phyloP scores from a whole-genome alignment of 37 sponge, comb jelly and placozoan species.

The Cladorhizidae sp. region DNA sequence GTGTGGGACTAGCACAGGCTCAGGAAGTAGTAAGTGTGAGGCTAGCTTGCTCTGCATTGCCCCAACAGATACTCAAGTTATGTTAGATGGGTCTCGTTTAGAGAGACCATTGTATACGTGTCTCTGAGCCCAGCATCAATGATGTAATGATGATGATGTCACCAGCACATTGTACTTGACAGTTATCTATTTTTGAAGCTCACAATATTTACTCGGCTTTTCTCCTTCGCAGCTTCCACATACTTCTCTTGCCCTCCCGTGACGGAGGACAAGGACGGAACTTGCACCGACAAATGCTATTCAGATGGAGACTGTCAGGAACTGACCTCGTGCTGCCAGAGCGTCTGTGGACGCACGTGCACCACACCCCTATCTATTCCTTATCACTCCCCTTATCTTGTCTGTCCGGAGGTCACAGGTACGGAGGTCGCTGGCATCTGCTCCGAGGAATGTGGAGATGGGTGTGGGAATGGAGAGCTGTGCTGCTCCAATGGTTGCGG shows the following conservation, averaged over 20 bases:
- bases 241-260: slow-evolving; percentile 26
- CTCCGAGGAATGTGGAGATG: slow-evolving; percentile 17
- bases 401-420: slow-evolving; percentile 26
- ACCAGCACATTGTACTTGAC: too few relatives aligned
- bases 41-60: too few relatives aligned
- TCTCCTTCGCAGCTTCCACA: background rate
- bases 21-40: too few relatives aligned
- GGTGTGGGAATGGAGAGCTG: background rate
- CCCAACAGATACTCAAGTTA: too few relatives aligned
- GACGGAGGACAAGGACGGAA: slow-evolving; percentile 18
- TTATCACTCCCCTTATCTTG: slow-evolving; percentile 20
- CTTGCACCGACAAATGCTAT: slow-evolving; percentile 41
- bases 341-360: slow-evolving; percentile 63
- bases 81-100: too few relatives aligned
- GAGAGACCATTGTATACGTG: too few relatives aligned
- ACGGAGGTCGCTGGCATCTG: slow-evolving; percentile 26
- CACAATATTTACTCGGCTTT: background rate
- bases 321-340: slow-evolving; percentile 47
- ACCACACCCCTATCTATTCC: slow-evolving; percentile 24
- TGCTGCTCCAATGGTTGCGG: slow-evolving; percentile 85
- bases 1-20: too few relatives aligned
- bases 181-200: background rate
- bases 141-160: too few relatives aligned
- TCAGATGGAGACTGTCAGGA: slow-evolving; percentile 30
- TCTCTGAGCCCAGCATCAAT: too few relatives aligned